Conservation (phyloP, 2,113 vertebrate species). For the Donacobius atricapilla region DNA sequence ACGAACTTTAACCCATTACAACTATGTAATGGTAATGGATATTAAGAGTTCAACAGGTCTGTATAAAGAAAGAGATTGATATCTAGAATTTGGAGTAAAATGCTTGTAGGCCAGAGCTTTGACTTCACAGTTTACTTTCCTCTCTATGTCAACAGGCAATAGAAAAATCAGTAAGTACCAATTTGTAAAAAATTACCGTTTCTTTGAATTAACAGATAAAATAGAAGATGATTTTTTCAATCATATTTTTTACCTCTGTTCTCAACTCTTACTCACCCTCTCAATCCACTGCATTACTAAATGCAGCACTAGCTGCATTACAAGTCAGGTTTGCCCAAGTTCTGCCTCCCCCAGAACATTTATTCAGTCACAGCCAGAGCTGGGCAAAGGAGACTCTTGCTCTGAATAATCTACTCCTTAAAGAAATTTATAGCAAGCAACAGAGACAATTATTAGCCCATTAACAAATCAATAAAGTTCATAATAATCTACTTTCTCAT, state of each 20-base stretch:
- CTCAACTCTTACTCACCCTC: neutral
- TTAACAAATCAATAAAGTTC: slow-evolving; percentile 19
- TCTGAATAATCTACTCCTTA: neutral
- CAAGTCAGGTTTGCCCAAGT: neutral
- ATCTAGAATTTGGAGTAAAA: neutral
- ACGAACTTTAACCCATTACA: no score
- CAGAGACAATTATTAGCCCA: neutral
- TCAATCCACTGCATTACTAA: neutral
- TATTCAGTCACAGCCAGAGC: neutral
- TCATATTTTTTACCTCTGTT: neutral
- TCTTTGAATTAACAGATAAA: neutral
- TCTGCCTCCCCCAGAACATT: neutral
- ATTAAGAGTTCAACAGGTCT: neutral
- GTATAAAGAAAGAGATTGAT: neutral
- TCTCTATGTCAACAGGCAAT: neutral
- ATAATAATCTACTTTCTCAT: neutral
- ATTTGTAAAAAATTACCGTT: neutral
- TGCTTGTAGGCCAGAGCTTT: neutral
- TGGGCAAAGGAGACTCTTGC: neutral
- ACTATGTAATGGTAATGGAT: neutral
- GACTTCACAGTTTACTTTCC: neutral
- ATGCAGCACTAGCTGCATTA: neutral
- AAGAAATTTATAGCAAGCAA: neutral
- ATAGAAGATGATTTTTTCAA: neutral
- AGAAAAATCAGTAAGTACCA: neutral